A percentile compares a stretch with the other conserved stretches of the same genome.
Evolutionary conservation across 2,113 vertebrate species (phyloP).

Genomic region (Oncorhynchus clarkii): DNA sequence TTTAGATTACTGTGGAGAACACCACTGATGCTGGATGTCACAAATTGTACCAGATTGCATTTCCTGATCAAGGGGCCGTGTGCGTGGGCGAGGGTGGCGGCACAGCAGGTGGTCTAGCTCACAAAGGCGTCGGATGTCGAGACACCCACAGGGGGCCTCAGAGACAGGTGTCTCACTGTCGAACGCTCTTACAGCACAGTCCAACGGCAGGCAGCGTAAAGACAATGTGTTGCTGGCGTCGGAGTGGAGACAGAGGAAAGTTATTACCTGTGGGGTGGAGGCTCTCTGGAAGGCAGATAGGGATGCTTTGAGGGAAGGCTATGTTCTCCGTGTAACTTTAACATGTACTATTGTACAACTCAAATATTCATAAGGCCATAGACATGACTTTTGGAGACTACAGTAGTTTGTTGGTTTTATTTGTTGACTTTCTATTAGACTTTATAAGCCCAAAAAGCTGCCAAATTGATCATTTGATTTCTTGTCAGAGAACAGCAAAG

Average conservation of each 20-base stretch:
- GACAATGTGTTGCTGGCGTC: background rate
- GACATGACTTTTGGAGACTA: background rate
- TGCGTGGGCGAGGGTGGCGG: background rate
- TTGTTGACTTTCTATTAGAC: background rate
- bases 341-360: background rate
- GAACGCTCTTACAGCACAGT: background rate
- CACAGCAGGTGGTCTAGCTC: too few relatives aligned
- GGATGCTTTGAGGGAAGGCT: background rate
- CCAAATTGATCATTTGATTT: too few relatives aligned
- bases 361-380: background rate
- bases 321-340: background rate
- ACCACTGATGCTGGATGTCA: too few relatives aligned
- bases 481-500: too few relatives aligned
- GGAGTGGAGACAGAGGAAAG: background rate
- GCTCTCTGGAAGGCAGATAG: background rate
- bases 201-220: background rate
- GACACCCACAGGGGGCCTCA: background rate
- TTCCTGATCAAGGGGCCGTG: background rate
- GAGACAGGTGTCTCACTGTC: constrained; percentile 29
- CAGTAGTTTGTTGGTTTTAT: background rate
- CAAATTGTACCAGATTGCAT: too few relatives aligned
- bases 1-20: too few relatives aligned
- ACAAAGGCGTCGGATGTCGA: constrained; percentile 21
- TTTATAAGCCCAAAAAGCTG: background rate
- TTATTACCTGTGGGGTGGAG: background rate